Percentiles rank a stretch among this genome's conserved stretches.
Conservation (phyloP, 2,888 invertebrate genomes). For the Acanthosoma haemorrhoidale region DNA sequence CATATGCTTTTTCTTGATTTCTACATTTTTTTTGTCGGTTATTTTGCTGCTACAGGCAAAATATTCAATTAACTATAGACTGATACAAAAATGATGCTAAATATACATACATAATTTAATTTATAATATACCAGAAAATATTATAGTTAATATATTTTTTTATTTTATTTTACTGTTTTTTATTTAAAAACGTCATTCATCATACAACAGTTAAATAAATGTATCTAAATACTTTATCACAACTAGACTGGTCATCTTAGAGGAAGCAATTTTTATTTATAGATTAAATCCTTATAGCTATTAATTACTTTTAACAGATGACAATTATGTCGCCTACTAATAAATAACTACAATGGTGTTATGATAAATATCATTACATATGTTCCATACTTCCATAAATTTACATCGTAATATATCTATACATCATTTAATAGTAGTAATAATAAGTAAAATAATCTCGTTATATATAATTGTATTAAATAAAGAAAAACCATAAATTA, state of each 20-base stretch:
- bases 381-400: not conserved
- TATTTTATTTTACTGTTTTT: no score
- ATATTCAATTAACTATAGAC: conserved; percentile 13
- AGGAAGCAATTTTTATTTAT: conserved; percentile 19
- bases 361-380: conserved; percentile 4
- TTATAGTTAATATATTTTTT: not conserved
- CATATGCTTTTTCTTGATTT: not conserved
- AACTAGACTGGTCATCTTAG: conserved; percentile 8
- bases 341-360: conserved; percentile 3
- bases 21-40: not conserved
- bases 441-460: not conserved
- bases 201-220: not conserved
- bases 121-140: conserved; percentile 6
- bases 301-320: not conserved
- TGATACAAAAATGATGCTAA: conserved; percentile 20
- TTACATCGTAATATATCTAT: conserved; percentile 15
- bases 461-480: not conserved
- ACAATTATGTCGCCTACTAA: not conserved
- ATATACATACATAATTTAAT: conserved; percentile 12
- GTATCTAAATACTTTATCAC: conserved; percentile 18
- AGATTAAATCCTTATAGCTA: not conserved
- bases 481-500: not conserved
- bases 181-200: no score
- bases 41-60: conserved; percentile 13
- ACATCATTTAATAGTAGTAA: not conserved